A percentile compares a stretch with the other conserved stretches of the same genome.
These are phyloP conservation scores for Pempheris klunzingeri DNA, from an alignment of 2,797 vertebrate genomes.

Conservation along the genomic window DNA sequence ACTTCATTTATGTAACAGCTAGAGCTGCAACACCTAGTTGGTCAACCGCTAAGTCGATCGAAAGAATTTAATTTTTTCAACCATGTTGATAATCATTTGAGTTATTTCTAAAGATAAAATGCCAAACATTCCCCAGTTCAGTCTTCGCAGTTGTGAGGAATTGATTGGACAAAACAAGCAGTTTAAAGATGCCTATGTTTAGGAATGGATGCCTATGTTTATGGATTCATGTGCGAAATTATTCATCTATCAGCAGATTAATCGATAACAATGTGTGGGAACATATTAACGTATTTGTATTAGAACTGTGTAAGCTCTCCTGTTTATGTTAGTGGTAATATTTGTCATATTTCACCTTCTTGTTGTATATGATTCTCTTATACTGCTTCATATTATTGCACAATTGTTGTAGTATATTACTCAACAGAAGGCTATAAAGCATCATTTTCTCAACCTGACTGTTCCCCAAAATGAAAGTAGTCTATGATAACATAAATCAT, in stretches of 20 bases:
- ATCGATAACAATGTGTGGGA: background rate
- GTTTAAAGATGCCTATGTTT: background rate
- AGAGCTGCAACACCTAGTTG: background rate
- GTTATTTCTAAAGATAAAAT: background rate
- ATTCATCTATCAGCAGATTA: background rate
- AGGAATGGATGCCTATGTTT: background rate
- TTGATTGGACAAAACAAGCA: background rate
- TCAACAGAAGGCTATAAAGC: background rate
- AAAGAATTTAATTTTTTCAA: background rate
- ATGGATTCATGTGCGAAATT: background rate
- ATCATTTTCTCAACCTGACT: background rate
- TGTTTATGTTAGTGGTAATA: background rate
- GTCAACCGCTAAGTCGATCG: background rate
- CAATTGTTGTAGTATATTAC: background rate
- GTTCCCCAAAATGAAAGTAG: background rate
- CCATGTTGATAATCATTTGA: background rate
- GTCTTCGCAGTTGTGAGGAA: background rate
- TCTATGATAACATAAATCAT: background rate
- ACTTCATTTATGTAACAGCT: background rate
- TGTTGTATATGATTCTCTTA: background rate
- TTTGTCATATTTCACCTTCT: background rate
- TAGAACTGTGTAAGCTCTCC: background rate
- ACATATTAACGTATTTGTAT: background rate
- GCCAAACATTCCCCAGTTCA: background rate
- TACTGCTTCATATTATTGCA: background rate